Evolutionary conservation across 1,140 invertebrate genomes (phyloP), one percentile per base, ranked within the genome.

Genomic region (Caenorhabditis briggsae): DNA sequence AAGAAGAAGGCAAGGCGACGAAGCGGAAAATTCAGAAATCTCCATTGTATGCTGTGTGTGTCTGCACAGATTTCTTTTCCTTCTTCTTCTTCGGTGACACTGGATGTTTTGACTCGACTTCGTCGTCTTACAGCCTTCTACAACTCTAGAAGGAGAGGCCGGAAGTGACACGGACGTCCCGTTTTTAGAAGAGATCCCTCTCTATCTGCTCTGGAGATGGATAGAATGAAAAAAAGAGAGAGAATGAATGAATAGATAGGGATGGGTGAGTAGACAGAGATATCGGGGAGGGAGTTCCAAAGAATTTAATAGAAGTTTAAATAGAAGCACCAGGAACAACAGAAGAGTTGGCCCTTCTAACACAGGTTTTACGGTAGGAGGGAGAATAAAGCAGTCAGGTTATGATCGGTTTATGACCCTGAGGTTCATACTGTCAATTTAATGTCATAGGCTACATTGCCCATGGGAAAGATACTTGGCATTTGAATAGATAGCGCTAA

Each of bases 1-100:
- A 85, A 65, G 85, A 64, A 86, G 82, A 50, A 59, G 56, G 74
- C 33, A 33, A 82, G 82, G 82, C 43, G 82, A 20, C 82, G 55
- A 59, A 46, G 70, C 70, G 70, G 70, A 78, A 78, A 78, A 78
- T 50, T 78, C 70, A 23, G 11, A 78, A 78, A 43, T 41, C 41
- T 64, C 14, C n/a, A 11, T 33, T 8, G 61, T 33, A n/a, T n/a
- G n/a, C n/a, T n/a, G 23, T 20, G 1, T 11, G 61, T 18, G 33
- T n/a, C 33, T 64, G 8, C 25, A 41, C 59, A 33, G 25, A 25
- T 25, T 11, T 11, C 20, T 46, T 20, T 16, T 33, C 25, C n/a
- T 70, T 70, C 5, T 46, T 5, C 16, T 7, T 11, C 12, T 46
- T 78, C n/a, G n/a, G 43, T 25, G 43, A 78, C 70, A 50, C 70